Percentiles rank a stretch among this genome's conserved stretches.
Conservation (phyloP, 2,888 invertebrate species). For the Melanchra persicariae region DNA sequence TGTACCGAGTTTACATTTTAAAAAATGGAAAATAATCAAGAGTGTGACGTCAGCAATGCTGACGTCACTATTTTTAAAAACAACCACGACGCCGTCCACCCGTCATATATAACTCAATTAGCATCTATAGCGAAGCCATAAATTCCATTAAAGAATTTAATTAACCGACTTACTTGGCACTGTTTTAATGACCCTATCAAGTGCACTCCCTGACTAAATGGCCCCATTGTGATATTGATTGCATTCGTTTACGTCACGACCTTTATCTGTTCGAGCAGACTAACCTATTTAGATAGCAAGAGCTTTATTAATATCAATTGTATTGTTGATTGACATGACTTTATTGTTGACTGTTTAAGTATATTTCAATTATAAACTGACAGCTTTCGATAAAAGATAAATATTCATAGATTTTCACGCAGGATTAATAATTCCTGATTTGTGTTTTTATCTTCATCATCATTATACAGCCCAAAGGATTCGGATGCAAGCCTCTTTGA, state of each 20-base stretch:
- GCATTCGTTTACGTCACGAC: slow-evolving; percentile 44
- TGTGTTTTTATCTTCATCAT: background rate
- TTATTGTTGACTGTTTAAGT: background rate
- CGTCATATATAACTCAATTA: background rate
- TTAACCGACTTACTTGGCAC: background rate
- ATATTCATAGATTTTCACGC: background rate
- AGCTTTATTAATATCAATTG: slow-evolving; percentile 41
- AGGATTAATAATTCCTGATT: background rate
- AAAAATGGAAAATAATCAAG: too few relatives aligned
- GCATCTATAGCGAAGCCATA: background rate
- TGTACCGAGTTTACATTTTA: too few relatives aligned
- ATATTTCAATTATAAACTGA: background rate
- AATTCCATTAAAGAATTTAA: background rate
- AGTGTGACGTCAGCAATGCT: too few relatives aligned
- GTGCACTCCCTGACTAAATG: slow-evolving; percentile 26
- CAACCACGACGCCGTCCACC: too few relatives aligned
- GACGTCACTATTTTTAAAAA: too few relatives aligned
- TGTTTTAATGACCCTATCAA: slow-evolving; percentile 29
- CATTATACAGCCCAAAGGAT: background rate
- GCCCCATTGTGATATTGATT: slow-evolving; percentile 46
- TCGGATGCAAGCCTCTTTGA: too few relatives aligned
- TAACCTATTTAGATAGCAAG: slow-evolving; percentile 41
- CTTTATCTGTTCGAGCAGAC: slow-evolving; percentile 38
- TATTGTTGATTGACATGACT: slow-evolving; percentile 15
- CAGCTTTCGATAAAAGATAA: too few relatives aligned